Percentiles rank a stretch among this genome's conserved stretches.
Conservation (phyloP, 2,113 vertebrate species). For the Felis chaus region DNA sequence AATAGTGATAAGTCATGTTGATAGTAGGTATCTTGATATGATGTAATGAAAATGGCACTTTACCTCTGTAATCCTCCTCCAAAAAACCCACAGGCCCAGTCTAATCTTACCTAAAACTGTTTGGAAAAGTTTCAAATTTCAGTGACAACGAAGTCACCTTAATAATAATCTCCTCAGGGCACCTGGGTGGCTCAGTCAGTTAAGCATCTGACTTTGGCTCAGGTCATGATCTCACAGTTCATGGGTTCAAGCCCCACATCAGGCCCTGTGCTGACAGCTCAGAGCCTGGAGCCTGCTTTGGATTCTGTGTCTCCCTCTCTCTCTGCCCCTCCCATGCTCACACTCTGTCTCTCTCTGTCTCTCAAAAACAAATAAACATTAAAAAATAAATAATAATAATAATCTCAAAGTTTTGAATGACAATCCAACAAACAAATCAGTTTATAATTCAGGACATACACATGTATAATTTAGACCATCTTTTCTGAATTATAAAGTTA, state of each 20-base stretch:
- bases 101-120: not conserved
- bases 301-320: too few species aligned
- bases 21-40: not conserved
- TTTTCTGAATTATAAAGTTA: not conserved
- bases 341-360: too few species aligned
- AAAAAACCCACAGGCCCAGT: not conserved
- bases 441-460: not conserved
- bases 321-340: too few species aligned
- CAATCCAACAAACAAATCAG: not conserved
- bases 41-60: not conserved
- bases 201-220: too few species aligned
- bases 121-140: not conserved
- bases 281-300: too few species aligned
- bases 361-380: too few species aligned
- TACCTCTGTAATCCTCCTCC: not conserved
- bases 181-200: too few species aligned
- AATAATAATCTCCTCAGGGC: not conserved
- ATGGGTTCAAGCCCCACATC: too few species aligned
- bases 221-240: too few species aligned
- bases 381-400: too few species aligned
- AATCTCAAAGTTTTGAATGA: not conserved
- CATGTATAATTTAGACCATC: not conserved
- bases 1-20: not conserved
- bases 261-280: too few species aligned
- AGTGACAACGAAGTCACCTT: not conserved